phyloP scores from a whole-genome alignment of 2,888 invertebrate species.

The Uropetala carovei region DNA sequence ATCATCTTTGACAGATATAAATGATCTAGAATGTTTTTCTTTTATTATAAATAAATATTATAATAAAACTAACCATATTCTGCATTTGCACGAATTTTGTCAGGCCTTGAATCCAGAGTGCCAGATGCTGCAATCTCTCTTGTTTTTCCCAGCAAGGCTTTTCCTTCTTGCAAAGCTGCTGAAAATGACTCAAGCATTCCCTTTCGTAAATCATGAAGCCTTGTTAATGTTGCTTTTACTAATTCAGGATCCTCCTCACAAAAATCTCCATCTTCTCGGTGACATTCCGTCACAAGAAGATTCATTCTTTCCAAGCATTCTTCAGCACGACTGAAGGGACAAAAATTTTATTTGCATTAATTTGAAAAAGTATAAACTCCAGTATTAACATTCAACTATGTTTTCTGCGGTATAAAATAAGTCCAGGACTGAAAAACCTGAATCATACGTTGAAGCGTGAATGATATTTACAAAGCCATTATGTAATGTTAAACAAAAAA shows the following conservation, averaged over 20 bases:
- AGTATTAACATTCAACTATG: no score
- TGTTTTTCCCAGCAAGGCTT: conserved; percentile 84
- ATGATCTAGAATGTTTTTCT: neutral
- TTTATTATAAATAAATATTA: no score
- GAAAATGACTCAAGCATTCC: conserved; percentile 86
- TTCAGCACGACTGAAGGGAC: conserved; percentile 78
- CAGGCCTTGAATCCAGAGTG: conserved; percentile 85
- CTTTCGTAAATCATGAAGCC: conserved; percentile 84
- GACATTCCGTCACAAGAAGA: conserved; percentile 83
- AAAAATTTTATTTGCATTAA: neutral
- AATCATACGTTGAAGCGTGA: neutral
- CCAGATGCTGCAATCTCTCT: conserved; percentile 85
- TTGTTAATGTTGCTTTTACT: conserved; percentile 83
- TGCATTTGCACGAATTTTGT: conserved; percentile 78
- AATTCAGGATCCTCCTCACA: conserved; percentile 78
- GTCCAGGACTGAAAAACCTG: no score
- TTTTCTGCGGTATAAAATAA: no score
- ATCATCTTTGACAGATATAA: neutral
- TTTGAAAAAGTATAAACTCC: neutral
- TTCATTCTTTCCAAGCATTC: conserved; percentile 84
- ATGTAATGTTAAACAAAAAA: neutral
- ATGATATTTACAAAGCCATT: neutral
- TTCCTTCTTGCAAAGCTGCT: conserved; percentile 88
- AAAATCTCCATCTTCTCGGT: conserved; percentile 68
- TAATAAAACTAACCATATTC: conserved; percentile 74